These are phyloP conservation scores for Strigamia transsilvanica DNA, from an alignment of 2,888 invertebrate species.

Conservation along the genomic window DNA sequence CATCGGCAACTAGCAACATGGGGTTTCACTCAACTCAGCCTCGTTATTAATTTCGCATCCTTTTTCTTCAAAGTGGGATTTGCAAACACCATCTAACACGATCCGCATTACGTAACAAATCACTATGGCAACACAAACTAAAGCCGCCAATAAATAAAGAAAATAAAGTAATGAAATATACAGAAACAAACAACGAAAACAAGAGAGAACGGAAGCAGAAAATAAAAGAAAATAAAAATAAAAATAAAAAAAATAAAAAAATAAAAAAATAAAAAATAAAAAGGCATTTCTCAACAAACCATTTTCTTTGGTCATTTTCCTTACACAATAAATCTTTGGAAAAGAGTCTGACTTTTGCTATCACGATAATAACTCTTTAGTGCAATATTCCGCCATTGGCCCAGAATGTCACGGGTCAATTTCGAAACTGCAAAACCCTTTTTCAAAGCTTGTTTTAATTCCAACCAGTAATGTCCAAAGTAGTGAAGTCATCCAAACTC, in stretches of 20 bases:
- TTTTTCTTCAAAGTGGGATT: constrained; percentile 42
- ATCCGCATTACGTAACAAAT: constrained; percentile 42
- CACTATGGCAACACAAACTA: constrained; percentile 36
- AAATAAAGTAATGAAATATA: constrained; percentile 9
- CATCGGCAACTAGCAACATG: constrained; percentile 28
- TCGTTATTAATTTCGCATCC: constrained; percentile 42
- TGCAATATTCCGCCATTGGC: neutral
- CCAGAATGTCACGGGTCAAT: constrained; percentile 18
- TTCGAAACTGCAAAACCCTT: constrained; percentile 17
- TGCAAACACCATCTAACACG: constrained; percentile 39
- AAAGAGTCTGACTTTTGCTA: constrained; percentile 36
- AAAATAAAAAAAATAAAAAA: neutral
- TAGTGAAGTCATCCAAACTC: constrained; percentile 15
- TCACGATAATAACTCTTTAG: constrained; percentile 36
- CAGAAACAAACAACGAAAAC: constrained; percentile 21
- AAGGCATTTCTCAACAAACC: constrained; percentile 10
- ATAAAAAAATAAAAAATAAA: constrained; percentile 1
- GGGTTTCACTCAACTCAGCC: constrained; percentile 18
- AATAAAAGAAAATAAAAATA: neutral
- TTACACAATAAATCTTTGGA: constrained; percentile 24
- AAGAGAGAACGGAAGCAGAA: neutral
- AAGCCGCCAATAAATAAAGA: constrained; percentile 35
- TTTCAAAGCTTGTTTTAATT: constrained; percentile 20
- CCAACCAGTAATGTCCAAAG: neutral
- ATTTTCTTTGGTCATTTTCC: constrained; percentile 43